Base-by-base conservation (phyloP, 1,140 invertebrate species). In the Magallana gigas region DNA sequence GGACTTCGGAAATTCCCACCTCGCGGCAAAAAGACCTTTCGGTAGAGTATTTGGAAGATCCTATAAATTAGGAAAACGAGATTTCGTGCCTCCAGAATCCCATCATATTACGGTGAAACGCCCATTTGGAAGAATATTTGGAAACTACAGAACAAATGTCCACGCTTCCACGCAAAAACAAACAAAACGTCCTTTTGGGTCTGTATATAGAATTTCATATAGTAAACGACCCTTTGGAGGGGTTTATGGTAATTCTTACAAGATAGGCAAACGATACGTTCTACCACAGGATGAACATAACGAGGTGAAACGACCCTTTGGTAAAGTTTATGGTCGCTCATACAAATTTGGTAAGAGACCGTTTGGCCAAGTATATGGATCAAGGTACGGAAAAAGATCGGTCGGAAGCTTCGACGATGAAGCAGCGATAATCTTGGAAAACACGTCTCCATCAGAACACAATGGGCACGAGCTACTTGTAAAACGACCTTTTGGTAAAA, bases 311-410 rank as follows among this genome's bases (percentile, higher is more conserved):
- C 14, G 48, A 18, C 81, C 81, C 9, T 83, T 83, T 23, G 48
- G 81, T 83, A 58, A 58, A 57, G 57, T 58, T 16, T 83, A 83
- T 83, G 57, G 57, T 57, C 56, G 36, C 8, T 57, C 16, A 23
- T 83, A 18, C 57, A 56, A 57, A 83, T n/a, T 57, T n/a, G 81
- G 81, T 9, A 83, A 83, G 57, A 83, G 86, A 57, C 14, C 80
- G 56, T 83, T 29, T 87, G 80, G 60, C 23, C 7, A 29, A 76
- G 36, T 76, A 29, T 76, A 76, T 12, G 23, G 68, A 76, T 29
- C 23, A 29, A 76, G 29, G 23, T 76, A 76, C 36, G 68, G 68
- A 11, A 29, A 76, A 76, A 76, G 9, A 76, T 36, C 23, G 8
- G 11, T 76, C 9, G 12, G 14, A 6, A 76, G 12, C 23, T 76